Conservation (phyloP, 1,140 invertebrate species). For the Drosophila pachea region DNA sequence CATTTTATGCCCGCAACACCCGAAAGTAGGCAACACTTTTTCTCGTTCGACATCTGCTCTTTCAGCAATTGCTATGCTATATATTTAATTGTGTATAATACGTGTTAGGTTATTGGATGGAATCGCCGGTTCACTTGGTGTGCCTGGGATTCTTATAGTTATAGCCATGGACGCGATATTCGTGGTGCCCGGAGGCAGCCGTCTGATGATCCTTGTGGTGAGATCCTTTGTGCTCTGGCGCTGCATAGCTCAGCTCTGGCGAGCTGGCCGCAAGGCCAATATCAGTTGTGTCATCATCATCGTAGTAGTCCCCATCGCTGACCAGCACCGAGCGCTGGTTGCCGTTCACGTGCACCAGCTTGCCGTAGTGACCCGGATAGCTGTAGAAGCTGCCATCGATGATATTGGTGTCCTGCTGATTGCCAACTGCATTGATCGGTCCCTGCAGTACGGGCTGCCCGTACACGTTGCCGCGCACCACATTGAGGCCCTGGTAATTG, state of each 20-base stretch:
- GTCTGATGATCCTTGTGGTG: slow-evolving; percentile 19
- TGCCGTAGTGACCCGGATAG: slow-evolving; percentile 15
- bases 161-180: slow-evolving; percentile 59
- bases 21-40: slow-evolving; percentile 37
- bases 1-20: not conserved
- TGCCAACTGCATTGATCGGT: slow-evolving; percentile 43
- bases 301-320: slow-evolving; percentile 44
- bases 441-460: slow-evolving; percentile 58
- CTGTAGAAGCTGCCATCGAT: slow-evolving; percentile 68
- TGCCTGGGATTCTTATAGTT: slow-evolving; percentile 60
- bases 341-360: slow-evolving; percentile 36
- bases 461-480: slow-evolving; percentile 56
- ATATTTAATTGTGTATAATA: slow-evolving; percentile 18
- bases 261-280: slow-evolving; percentile 50
- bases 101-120: slow-evolving; percentile 8
- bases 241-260: slow-evolving; percentile 35
- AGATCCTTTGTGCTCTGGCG: slow-evolving; percentile 17
- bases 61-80: slow-evolving; percentile 60
- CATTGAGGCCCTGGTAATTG: slow-evolving; percentile 68
- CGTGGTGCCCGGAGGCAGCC: slow-evolving; percentile 41
- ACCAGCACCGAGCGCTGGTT: slow-evolving; percentile 47
- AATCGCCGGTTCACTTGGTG: slow-evolving; percentile 11
- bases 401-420: slow-evolving; percentile 66
- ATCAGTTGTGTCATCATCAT: slow-evolving; percentile 44
- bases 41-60: slow-evolving; percentile 40